Evolutionary conservation across 2,113 vertebrate genomes (phyloP), one percentile per base, ranked within the genome.

Genomic region (Rhinogobius similis): DNA sequence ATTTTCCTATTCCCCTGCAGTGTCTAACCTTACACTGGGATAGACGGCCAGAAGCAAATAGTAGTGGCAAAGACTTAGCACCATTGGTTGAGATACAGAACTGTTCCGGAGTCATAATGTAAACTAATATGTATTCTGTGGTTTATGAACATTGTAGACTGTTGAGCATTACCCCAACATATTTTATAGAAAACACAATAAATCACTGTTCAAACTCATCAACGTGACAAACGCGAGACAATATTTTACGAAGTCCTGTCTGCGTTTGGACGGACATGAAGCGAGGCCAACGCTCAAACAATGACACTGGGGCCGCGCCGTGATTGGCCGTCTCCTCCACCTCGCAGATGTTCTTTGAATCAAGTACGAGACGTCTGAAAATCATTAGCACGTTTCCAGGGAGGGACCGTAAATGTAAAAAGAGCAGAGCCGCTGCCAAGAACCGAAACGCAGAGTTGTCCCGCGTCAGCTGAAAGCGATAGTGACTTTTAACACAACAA

Each of bases 311-410:
- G 38, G 26, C 29, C 64, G 44, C 27, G 44, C 48, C 68, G 10
- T 65, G 82, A 78, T 72, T 48, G 73, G 68, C 55, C 23, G 43
- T 59, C 70, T 71, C 48, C 18, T 52, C 36, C 61, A 69, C 64
- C 68, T 29, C 62, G 55, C 76, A 87, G 86, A 69, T 85, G 83
- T 16, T 78, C 24, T 46, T 26, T 61, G 50, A 81, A 64, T 79
- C 50, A 77, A 63, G 24, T 18, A 8, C 50, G 66, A 67, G 59
- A 68, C 58, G 70, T 64, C 84, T 81, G 70, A 86, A 73, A 86
- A 75, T 79, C 73, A 81, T 86, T 77, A 75, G 50, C 71, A 44
- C 55, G 46, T 67, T 53, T 63, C 14, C 5, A 11, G 41, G 27
- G 32, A 3, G 5, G 21, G 50, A 64, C 68, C 59, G 64, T 73